Percentiles rank a stretch among this genome's conserved stretches.
These are phyloP conservation scores for Gymnogyps californianus DNA, from an alignment of 2,113 vertebrate genomes.

Conservation along the genomic window DNA sequence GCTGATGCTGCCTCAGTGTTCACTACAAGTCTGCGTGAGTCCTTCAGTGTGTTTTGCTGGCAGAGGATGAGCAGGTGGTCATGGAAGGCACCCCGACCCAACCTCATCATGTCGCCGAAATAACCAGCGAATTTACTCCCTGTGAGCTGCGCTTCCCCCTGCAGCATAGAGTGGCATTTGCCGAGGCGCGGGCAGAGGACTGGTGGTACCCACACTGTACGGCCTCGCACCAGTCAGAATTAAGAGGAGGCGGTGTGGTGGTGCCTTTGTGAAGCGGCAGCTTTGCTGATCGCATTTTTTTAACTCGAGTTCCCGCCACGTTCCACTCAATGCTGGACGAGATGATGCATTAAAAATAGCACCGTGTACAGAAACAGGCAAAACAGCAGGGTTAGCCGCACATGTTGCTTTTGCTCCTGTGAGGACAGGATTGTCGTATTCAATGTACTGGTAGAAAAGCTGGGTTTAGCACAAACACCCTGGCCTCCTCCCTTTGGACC, in stretches of 20 bases:
- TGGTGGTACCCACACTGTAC: background rate
- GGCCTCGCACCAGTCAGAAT: background rate
- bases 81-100: background rate
- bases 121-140: fast-evolving
- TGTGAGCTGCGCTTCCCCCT: background rate
- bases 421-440: background rate
- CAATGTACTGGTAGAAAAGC: background rate
- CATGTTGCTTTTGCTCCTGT: background rate
- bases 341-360: background rate
- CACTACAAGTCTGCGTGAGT: fast-evolving
- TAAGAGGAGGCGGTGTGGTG: fast-evolving
- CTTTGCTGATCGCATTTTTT: background rate
- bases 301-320: fast-evolving
- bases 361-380: fast-evolving
- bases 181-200: fast-evolving
- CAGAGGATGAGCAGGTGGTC: background rate
- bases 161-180: background rate
- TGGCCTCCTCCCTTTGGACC: background rate
- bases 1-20: background rate
- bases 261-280: background rate
- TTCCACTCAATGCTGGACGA: background rate
- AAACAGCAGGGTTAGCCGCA: background rate
- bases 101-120: fast-evolving
- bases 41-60: background rate
- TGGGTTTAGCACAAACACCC: background rate